phyloP scores from a whole-genome alignment of 2,113 vertebrate genomes.

The Cebidichthys violaceus region DNA sequence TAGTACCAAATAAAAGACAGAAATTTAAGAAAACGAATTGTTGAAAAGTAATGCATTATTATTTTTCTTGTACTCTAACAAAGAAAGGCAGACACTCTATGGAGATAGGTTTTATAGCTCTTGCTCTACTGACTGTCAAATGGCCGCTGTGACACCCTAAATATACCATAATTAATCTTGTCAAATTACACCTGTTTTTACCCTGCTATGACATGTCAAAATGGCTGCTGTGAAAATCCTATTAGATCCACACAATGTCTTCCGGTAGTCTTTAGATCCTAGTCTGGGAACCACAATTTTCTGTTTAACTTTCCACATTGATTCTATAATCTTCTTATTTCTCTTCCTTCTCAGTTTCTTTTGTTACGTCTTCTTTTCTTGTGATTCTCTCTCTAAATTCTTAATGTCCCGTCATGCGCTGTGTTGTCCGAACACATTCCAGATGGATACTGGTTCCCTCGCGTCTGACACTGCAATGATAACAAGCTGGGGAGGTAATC shows the following conservation, averaged over 20 bases:
- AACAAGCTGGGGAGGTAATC: conserved; percentile 35
- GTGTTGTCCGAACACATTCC: conserved; percentile 52
- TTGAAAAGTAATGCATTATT: neutral
- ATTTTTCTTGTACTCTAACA: neutral
- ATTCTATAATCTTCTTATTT: neutral
- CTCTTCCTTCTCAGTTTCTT: neutral
- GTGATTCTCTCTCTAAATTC: conserved; percentile 11
- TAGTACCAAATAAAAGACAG: neutral
- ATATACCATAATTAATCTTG: neutral
- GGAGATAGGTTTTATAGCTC: neutral
- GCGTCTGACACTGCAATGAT: conserved; percentile 8
- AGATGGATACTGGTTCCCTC: conserved; percentile 37
- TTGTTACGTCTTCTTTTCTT: neutral
- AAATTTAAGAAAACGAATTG: neutral
- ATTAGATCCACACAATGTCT: neutral
- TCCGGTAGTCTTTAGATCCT: neutral
- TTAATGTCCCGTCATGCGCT: conserved; percentile 15
- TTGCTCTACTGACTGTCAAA: too few relatives aligned
- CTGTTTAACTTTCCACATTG: neutral
- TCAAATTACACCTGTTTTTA: neutral
- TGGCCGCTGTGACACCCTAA: neutral
- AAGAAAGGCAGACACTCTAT: neutral
- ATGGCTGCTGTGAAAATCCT: neutral
- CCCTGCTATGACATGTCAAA: neutral
- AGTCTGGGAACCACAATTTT: neutral